These are phyloP conservation scores for Bombycilla garrulus DNA, from an alignment of 2,113 vertebrate genomes.

Conservation along the genomic window DNA sequence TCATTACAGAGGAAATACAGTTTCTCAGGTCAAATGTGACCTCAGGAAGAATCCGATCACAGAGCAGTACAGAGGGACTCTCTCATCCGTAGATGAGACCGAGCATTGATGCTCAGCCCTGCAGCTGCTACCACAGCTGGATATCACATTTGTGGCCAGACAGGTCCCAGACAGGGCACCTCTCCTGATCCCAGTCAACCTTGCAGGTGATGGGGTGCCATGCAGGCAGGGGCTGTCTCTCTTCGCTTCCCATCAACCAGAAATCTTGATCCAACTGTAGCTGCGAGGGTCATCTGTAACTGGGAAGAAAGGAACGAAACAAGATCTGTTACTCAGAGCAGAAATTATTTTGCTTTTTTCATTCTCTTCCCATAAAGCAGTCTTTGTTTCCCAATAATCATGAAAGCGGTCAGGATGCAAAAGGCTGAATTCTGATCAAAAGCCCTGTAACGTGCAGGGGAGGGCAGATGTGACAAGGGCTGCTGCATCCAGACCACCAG, in stretches of 20 bases:
- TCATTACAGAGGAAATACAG: background rate
- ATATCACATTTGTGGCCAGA: background rate
- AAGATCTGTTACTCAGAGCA: background rate
- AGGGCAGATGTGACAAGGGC: background rate
- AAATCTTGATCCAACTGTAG: background rate
- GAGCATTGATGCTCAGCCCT: background rate
- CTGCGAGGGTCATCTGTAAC: background rate
- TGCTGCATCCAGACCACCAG: background rate
- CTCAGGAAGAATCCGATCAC: background rate
- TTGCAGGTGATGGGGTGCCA: rapidly evolving
- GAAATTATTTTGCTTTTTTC: background rate
- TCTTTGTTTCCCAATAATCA: background rate
- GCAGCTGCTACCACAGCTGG: background rate
- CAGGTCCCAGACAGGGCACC: background rate
- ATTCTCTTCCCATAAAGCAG: background rate
- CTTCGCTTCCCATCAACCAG: rapidly evolving
- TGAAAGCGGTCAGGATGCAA: background rate
- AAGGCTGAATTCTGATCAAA: background rate
- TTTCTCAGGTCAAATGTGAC: background rate
- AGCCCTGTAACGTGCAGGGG: background rate
- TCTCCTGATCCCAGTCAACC: background rate
- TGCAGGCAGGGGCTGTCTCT: background rate
- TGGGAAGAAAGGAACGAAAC: background rate
- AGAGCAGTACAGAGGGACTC: background rate
- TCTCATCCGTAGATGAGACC: background rate